Evolutionary conservation across 2,113 vertebrate species (phyloP).

Genomic region (Xyrauchen texanus): DNA sequence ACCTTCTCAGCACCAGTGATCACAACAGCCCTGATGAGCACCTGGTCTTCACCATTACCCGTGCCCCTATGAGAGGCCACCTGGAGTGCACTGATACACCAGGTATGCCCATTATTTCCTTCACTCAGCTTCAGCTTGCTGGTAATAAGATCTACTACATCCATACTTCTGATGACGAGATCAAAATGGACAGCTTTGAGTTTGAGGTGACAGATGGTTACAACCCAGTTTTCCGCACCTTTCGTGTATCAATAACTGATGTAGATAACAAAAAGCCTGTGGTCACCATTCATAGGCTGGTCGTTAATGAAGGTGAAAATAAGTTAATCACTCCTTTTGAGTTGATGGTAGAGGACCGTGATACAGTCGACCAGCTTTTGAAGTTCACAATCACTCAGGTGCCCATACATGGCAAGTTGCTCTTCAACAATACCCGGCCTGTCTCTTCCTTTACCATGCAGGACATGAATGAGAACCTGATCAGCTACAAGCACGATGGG

Average conservation of each 20-base stretch:
- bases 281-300: constrained; percentile 82
- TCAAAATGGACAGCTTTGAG: constrained; percentile 97
- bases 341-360: constrained; percentile 88
- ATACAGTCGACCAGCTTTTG: constrained; percentile 81
- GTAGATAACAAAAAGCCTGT: constrained; percentile 97
- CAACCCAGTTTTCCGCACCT: constrained; percentile 94
- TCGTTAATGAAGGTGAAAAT: constrained; percentile 83
- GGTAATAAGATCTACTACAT: constrained; percentile 95
- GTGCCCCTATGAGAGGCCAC: constrained; percentile 86
- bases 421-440: constrained; percentile 81
- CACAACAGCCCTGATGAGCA: constrained; percentile 94
- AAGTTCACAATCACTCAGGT: constrained; percentile 87
- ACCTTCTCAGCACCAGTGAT: constrained; percentile 93
- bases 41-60: constrained; percentile 90
- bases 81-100: constrained; percentile 89
- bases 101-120: constrained; percentile 84
- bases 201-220: constrained; percentile 94
- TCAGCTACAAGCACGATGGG: constrained; percentile 92
- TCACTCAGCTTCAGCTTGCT: constrained; percentile 91
- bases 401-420: constrained; percentile 86
- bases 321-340: constrained; percentile 96
- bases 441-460: constrained; percentile 87
- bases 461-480: constrained; percentile 92
- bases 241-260: constrained; percentile 89
- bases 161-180: constrained; percentile 91